Percentiles rank a stretch among this genome's conserved stretches.
Conservation (phyloP, 2,888 invertebrate genomes). For the Crioceris asparagi region DNA sequence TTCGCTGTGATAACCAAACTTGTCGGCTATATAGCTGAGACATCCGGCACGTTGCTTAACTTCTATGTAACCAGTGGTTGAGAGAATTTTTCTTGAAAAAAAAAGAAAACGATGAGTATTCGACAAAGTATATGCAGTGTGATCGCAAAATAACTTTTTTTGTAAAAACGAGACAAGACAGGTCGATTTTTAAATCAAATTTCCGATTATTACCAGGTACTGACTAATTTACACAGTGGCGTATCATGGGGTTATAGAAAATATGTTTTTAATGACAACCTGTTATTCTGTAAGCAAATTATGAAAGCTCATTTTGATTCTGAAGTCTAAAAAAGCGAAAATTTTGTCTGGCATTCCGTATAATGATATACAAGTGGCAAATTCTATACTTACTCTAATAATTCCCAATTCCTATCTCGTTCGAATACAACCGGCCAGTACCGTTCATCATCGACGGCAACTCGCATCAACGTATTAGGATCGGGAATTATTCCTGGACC, state of each 20-base stretch:
- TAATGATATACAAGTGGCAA: not conserved
- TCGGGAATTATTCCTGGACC: constrained; percentile 85
- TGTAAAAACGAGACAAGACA: constrained; percentile 1
- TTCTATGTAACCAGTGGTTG: constrained; percentile 60
- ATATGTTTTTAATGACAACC: no score
- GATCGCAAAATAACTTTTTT: not conserved
- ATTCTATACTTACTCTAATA: constrained; percentile 53
- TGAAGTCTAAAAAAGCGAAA: not conserved
- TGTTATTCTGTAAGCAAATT: not conserved
- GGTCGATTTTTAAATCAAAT: no score
- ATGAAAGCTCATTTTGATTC: no score
- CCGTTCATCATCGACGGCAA: constrained; percentile 69
- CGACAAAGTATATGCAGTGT: no score
- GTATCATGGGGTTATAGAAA: no score
- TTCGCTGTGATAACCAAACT: constrained; percentile 66
- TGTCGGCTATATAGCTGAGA: constrained; percentile 77
- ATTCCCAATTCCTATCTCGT: constrained; percentile 72
- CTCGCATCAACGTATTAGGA: constrained; percentile 58
- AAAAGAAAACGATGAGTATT: no score
- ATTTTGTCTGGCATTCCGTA: not conserved
- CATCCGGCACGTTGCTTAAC: constrained; percentile 87
- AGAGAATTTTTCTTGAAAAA: constrained; percentile 51
- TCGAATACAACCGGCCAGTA: constrained; percentile 88
- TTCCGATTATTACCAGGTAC: no score
- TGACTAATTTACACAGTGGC: no score